These are phyloP conservation scores for Acleris holmiana DNA, from an alignment of 2,888 invertebrate species.

Conservation along the genomic window DNA sequence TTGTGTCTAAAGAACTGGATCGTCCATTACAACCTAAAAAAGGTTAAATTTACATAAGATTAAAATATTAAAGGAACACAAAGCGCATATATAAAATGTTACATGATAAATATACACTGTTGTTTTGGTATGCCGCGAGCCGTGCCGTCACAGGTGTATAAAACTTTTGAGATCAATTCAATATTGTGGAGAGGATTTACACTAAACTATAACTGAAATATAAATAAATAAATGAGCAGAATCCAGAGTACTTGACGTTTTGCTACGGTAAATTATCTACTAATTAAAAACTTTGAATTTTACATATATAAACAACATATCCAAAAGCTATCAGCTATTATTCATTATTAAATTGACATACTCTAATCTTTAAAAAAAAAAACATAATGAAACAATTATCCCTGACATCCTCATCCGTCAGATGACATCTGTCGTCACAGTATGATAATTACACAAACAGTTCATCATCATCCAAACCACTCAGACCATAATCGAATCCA, in stretches of 20 bases:
- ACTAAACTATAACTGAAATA: conserved; percentile 3
- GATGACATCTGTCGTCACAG: background rate
- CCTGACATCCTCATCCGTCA: too few species aligned
- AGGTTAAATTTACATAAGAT: conserved; percentile 63
- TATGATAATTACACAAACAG: background rate
- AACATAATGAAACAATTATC: too few species aligned
- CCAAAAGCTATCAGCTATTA: too few species aligned
- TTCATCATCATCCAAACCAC: conserved; percentile 11
- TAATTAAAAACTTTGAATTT: too few species aligned
- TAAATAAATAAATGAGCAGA: background rate
- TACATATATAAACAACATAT: too few species aligned
- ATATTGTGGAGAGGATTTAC: conserved; percentile 22
- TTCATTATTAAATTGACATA: too few species aligned
- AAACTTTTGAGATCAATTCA: conserved; percentile 70
- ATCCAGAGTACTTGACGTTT: background rate
- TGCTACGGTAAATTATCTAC: background rate
- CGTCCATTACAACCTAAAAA: conserved; percentile 28
- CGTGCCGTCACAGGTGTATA: conserved; percentile 48
- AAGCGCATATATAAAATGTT: conserved; percentile 65
- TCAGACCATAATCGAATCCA: conserved; percentile 41
- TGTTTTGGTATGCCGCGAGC: conserved; percentile 77
- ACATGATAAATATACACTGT: conserved; percentile 66
- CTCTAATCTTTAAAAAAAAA: too few species aligned
- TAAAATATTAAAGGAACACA: conserved; percentile 70
- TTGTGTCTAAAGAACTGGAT: background rate